phyloP scores from a whole-genome alignment of 53 echinoderm and acorn worm species.

The Arbacia lixula region DNA sequence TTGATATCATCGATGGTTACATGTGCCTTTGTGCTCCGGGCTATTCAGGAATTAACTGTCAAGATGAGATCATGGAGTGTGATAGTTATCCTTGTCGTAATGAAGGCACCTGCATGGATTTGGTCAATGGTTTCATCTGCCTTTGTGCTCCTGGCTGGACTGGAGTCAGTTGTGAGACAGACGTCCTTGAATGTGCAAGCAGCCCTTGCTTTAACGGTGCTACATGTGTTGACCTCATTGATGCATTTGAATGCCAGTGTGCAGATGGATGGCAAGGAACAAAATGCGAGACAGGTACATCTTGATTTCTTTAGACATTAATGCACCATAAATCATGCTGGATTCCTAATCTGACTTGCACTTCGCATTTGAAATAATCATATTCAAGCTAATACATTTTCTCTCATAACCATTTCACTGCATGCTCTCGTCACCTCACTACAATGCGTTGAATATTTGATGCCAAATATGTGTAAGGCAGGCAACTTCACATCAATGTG shows the following conservation, averaged over 20 bases:
- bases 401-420: no score
- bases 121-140: slow-evolving; percentile 48
- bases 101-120: slow-evolving; percentile 50
- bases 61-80: slow-evolving; percentile 61
- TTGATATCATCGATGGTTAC: slow-evolving; percentile 39
- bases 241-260: slow-evolving; percentile 56
- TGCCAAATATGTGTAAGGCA: no score
- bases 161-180: slow-evolving; percentile 47
- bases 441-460: no score
- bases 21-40: slow-evolving; percentile 51
- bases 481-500: no score
- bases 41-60: slow-evolving; percentile 53
- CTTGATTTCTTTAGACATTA: no score
- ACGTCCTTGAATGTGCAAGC: slow-evolving; percentile 60
- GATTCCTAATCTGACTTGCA: no score
- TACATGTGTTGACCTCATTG: slow-evolving; percentile 54
- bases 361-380: no score
- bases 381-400: no score
- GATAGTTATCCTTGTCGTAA: slow-evolving; percentile 46
- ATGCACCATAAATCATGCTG: no score
- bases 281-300: slow-evolving; percentile 27
- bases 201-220: slow-evolving; percentile 75
- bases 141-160: slow-evolving; percentile 46
- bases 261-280: slow-evolving; percentile 47
- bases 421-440: no score